Evolutionary conservation across 2,888 invertebrate species (phyloP), one percentile per base, ranked within the genome.

Genomic region (Calameuta filiformis): DNA sequence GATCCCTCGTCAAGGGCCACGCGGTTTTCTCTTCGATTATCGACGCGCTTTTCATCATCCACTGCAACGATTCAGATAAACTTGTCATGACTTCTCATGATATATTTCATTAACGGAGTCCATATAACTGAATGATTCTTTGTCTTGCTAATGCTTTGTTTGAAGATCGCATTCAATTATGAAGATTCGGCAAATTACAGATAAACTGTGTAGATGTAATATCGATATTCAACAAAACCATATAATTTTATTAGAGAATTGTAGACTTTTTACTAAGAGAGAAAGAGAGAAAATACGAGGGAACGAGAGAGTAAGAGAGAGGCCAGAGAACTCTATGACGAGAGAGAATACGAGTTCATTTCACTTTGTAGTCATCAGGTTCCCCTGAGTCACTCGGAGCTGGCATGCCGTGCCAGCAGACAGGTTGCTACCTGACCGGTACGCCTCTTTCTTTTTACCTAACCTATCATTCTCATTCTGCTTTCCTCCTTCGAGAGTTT

Each of bases 371-470:
- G 83, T 84, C 85, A 85, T 85, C 83, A 80, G 80, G 82, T 83
- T 84, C 83, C 85, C 85, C 85, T 89, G 89, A 89, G 87, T 89
- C 89, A 89, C 86, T 84, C 85, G 87, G 23, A 87, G 85, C 82
- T 83, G 81, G 76, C 82, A 77, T 75, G 79, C 76, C 69, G 73
- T 79, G 77, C 80, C 79, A 83, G 83, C 82, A 84, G 87, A 87
- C 87, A 87, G 87, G 87, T 87, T 87, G 86, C 87, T 87, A 87
- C 87, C 85, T 87, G 87, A 83, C 37, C 79, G 31, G 56, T 56
- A 56, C 56, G 56, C 56, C 56, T 56, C 56, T 56, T 56, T 56
- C 23, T 56, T 56, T 56, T 56, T 56, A 56, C 56, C 56, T 56
- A 56, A 56, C 56, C 56, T 56, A 56, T 56, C 23, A 56, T 56